Percentiles rank a stretch among this genome's conserved stretches.
These are phyloP conservation scores for Gila orcuttii DNA, from an alignment of 2,113 vertebrate species.

Conservation along the genomic window DNA sequence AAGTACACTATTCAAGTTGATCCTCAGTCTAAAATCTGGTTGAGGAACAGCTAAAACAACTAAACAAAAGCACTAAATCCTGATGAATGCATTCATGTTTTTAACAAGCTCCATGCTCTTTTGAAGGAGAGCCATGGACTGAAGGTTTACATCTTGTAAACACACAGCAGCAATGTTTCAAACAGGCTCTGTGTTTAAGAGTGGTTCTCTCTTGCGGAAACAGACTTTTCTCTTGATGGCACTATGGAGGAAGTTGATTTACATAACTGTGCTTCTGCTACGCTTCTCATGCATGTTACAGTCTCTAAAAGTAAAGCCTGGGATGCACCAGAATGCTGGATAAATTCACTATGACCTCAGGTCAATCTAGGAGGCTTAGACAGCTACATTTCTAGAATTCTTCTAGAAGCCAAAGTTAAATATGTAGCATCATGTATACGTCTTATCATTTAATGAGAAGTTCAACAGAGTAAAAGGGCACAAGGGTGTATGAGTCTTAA, in stretches of 20 bases:
- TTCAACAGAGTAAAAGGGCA: neutral
- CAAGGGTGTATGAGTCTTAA: neutral
- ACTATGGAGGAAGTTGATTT: slow-evolving; percentile 31
- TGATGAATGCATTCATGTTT: neutral
- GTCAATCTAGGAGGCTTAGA: slow-evolving; percentile 12
- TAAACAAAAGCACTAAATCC: neutral
- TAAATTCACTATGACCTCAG: slow-evolving; percentile 16
- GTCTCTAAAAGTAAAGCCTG: slow-evolving; percentile 35
- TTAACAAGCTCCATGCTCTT: neutral
- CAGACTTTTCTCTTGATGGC: slow-evolving; percentile 25
- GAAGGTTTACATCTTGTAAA: slow-evolving; percentile 14
- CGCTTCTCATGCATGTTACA: slow-evolving; percentile 12
- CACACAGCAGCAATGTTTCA: neutral
- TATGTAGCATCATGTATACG: neutral
- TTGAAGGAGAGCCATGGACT: neutral
- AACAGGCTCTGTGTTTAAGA: slow-evolving; percentile 13
- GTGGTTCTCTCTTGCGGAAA: neutral
- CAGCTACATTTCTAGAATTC: slow-evolving; percentile 17
- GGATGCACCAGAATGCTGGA: neutral
- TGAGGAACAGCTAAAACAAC: neutral
- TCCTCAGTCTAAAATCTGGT: neutral
- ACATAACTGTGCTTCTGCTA: slow-evolving; percentile 33
- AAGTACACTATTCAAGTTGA: neutral
- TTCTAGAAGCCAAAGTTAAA: neutral
- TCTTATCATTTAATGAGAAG: slow-evolving; percentile 4